Percentiles rank a stretch among this genome's conserved stretches.
These are phyloP conservation scores for Gerris lacustris DNA, from an alignment of 2,888 invertebrate genomes.

Conservation along the genomic window DNA sequence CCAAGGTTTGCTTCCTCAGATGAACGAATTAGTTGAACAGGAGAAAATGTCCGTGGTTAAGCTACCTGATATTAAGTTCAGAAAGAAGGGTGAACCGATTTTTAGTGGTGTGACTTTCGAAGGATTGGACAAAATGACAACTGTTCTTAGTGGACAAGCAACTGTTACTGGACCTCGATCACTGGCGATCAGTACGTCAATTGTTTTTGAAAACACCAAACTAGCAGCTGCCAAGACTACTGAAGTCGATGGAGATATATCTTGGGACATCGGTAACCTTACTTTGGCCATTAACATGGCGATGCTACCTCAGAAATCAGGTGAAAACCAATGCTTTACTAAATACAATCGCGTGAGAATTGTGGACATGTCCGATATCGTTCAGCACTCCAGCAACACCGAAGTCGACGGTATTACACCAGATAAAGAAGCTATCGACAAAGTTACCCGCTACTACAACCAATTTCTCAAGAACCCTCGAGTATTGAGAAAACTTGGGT, in stretches of 20 bases:
- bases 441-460: background rate
- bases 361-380: background rate
- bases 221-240: background rate
- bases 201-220: background rate
- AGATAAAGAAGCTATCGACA: background rate
- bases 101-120: background rate
- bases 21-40: background rate
- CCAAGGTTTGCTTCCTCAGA: background rate
- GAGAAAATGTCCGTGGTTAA: background rate
- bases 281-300: background rate
- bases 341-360: background rate
- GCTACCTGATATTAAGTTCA: background rate
- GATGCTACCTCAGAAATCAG: background rate
- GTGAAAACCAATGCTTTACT: background rate
- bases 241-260: background rate
- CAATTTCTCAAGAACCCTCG: background rate
- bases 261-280: background rate
- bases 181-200: background rate
- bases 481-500: background rate
- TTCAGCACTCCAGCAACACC: background rate
- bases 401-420: background rate
- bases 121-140: slow-evolving; percentile 1
- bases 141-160: background rate
- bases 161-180: background rate
- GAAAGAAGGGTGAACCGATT: background rate